phyloP scores from a whole-genome alignment of 2,888 invertebrate species.

The Heliconius ethilla region DNA sequence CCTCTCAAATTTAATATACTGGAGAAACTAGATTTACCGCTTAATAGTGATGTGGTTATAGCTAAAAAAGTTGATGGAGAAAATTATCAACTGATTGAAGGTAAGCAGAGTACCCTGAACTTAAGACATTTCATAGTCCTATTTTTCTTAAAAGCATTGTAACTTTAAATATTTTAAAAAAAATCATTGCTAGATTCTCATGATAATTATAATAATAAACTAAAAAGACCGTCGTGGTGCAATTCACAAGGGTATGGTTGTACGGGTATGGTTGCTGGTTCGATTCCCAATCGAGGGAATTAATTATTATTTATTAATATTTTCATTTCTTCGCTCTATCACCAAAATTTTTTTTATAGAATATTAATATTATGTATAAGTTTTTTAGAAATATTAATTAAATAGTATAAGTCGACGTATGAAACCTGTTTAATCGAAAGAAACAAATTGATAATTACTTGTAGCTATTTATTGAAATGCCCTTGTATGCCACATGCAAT shows the following conservation, averaged over 20 bases:
- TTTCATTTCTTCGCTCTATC: too few species aligned
- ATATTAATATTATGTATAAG: background rate
- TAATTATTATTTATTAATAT: too few species aligned
- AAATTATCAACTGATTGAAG: slow-evolving; percentile 60
- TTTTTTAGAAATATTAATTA: background rate
- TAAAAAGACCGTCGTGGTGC: too few species aligned
- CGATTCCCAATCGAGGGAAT: too few species aligned
- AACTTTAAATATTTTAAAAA: background rate
- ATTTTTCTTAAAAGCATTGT: too few species aligned
- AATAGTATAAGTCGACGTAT: background rate
- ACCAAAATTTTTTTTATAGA: background rate
- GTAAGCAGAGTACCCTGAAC: slow-evolving; percentile 45
- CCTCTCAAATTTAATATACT: slow-evolving; percentile 45
- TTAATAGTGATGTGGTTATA: slow-evolving; percentile 79
- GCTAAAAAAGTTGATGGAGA: slow-evolving; percentile 53
- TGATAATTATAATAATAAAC: background rate
- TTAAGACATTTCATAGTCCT: background rate
- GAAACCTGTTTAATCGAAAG: background rate
- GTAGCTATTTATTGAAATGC: background rate
- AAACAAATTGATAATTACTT: background rate
- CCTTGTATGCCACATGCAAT: slow-evolving; percentile 16
- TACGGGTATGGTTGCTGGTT: too few species aligned
- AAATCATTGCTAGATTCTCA: background rate
- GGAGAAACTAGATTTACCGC: slow-evolving; percentile 57
- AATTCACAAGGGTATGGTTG: too few species aligned